These are phyloP conservation scores for Macrostomum lignano DNA, from an alignment of 1,140 invertebrate species.

Conservation along the genomic window DNA sequence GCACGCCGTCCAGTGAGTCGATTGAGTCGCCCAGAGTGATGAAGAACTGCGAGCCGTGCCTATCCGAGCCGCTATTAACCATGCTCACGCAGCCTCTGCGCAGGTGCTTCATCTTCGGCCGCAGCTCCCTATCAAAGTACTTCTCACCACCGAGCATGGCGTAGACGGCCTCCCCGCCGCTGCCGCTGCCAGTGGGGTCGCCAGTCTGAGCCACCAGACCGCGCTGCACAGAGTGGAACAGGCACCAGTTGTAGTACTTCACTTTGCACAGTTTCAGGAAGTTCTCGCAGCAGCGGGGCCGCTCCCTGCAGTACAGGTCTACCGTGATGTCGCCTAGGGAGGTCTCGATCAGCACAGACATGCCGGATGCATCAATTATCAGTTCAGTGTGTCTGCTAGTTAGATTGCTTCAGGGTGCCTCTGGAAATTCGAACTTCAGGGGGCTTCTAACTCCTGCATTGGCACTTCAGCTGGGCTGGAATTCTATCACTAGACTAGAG, in stretches of 20 bases:
- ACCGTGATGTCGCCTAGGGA: slow-evolving; percentile 3
- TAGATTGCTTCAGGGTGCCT: too few species aligned
- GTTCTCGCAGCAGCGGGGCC: slow-evolving; percentile 41
- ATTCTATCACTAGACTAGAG: too few species aligned
- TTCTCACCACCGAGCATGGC: slow-evolving; percentile 31
- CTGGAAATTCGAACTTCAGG: too few species aligned
- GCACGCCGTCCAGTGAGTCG: slow-evolving; percentile 56
- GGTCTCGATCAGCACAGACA: slow-evolving; percentile 5
- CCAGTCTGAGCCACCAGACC: slow-evolving; percentile 92
- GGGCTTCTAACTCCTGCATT: too few species aligned
- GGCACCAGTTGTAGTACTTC: slow-evolving; percentile 85
- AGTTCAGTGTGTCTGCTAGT: too few species aligned
- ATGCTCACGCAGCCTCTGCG: slow-evolving; percentile 62
- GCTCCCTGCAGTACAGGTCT: slow-evolving; percentile 2
- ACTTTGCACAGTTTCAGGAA: slow-evolving; percentile 91
- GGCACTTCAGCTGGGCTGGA: too few species aligned
- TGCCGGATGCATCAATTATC: too few species aligned
- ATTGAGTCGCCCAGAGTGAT: slow-evolving; percentile 62
- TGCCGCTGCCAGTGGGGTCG: slow-evolving; percentile 65
- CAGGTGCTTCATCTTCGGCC: slow-evolving; percentile 64
- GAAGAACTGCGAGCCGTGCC: slow-evolving; percentile 90
- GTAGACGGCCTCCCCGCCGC: slow-evolving; percentile 53
- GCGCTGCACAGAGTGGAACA: slow-evolving; percentile 49
- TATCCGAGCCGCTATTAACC: slow-evolving; percentile 66
- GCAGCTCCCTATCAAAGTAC: slow-evolving; percentile 64